A percentile compares a stretch with the other conserved stretches of the same genome.
These are phyloP conservation scores for Acromyrmex echinatior DNA, from an alignment of 1,140 invertebrate genomes.

Conservation along the genomic window DNA sequence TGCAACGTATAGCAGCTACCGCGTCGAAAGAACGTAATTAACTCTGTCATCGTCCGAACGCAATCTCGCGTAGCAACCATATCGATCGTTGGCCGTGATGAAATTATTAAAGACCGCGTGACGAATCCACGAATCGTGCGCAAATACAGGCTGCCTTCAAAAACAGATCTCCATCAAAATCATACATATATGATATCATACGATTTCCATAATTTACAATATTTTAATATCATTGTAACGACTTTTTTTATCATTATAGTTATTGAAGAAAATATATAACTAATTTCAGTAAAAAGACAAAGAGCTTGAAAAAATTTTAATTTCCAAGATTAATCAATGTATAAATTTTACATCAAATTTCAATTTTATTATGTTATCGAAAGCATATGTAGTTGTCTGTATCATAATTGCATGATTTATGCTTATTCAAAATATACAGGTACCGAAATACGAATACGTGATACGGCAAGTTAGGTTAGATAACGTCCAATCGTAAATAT, in stretches of 20 bases:
- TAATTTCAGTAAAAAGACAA: background rate
- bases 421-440: constrained; percentile 1
- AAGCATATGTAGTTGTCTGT: background rate
- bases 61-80: constrained; percentile 38
- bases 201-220: background rate
- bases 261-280: background rate
- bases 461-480: background rate
- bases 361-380: background rate
- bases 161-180: constrained; percentile 9
- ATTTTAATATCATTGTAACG: background rate
- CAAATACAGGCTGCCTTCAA: background rate
- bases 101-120: constrained; percentile 45
- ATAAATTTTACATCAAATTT: background rate
- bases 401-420: background rate
- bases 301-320: background rate
- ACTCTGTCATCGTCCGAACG: constrained; percentile 30
- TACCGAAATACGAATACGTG: constrained; percentile 28
- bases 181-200: background rate
- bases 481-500: constrained; percentile 46
- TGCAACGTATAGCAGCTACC: background rate
- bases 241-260: background rate
- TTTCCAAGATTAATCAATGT: background rate
- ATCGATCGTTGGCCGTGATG: constrained; percentile 27
- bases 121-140: constrained; percentile 17
- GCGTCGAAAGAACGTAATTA: constrained; percentile 45